Evolutionary conservation across 2,113 vertebrate species (phyloP).

Genomic region (Tyrannus savana): DNA sequence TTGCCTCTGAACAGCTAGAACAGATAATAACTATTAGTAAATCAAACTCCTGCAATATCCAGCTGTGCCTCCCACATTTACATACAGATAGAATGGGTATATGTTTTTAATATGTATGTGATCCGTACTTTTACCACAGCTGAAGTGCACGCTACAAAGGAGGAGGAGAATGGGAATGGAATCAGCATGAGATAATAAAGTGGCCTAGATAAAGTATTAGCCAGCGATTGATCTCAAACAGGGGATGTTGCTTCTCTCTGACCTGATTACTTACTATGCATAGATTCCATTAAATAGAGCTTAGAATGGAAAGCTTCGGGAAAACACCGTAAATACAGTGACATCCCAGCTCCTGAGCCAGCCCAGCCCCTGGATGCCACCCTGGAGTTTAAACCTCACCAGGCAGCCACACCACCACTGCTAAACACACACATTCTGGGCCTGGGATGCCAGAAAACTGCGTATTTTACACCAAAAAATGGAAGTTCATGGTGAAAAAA

Average conservation of each 20-base stretch:
- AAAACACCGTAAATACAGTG: conserved; percentile 66
- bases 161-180: conserved; percentile 78
- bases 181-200: conserved; percentile 89
- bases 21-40: conserved; percentile 99
- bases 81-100: conserved; percentile 99
- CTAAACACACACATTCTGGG: rapidly evolving
- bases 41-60: conserved; percentile 95
- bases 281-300: conserved; percentile 87
- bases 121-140: conserved; percentile 78
- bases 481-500: rapidly evolving
- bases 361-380: neutral
- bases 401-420: rapidly evolving
- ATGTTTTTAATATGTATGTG: conserved; percentile 95
- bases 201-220: conserved; percentile 86
- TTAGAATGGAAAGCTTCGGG: conserved; percentile 75
- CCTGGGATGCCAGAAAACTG: neutral
- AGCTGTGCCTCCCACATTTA: conserved; percentile 97
- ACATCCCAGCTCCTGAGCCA: neutral
- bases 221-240: conserved; percentile 86
- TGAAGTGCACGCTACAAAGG: conserved; percentile 75
- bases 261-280: conserved; percentile 84
- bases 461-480: rapidly evolving
- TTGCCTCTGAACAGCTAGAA: conserved; percentile 90
- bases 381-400: neutral
- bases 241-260: conserved; percentile 75